Evolutionary conservation across 2,113 vertebrate species (phyloP).

Genomic region (Sciurus niger): DNA sequence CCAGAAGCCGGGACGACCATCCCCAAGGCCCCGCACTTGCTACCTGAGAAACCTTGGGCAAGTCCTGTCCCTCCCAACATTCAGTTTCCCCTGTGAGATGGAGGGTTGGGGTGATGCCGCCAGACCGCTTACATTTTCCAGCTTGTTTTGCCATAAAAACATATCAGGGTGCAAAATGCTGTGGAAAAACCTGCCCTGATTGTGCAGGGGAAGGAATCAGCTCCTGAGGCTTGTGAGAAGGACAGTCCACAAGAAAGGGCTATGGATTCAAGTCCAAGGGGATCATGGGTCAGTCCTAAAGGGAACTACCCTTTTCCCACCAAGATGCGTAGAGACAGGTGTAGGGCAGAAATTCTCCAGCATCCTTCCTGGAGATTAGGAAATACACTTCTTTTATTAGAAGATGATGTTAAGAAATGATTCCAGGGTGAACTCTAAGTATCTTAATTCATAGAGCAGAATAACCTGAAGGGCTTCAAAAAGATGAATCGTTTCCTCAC

Average conservation of each 20-base stretch:
- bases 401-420: not conserved
- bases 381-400: not conserved
- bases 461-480: not conserved
- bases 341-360: not conserved
- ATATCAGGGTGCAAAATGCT: not conserved
- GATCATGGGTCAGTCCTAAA: not conserved
- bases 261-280: not conserved
- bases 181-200: not conserved
- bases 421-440: not conserved
- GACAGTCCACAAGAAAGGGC: not conserved
- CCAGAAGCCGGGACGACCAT: not conserved
- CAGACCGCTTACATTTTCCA: not conserved
- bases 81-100: not conserved
- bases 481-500: not conserved
- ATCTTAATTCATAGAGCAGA: not conserved
- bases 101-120: rapidly evolving
- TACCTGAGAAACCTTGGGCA: not conserved
- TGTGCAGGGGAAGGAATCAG: not conserved
- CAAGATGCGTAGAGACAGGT: not conserved
- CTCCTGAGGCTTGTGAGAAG: not conserved
- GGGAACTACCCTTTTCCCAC: not conserved
- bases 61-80: not conserved
- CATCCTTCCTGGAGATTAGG: not conserved
- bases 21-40: not conserved
- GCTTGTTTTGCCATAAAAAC: not conserved